Evolutionary conservation across 2,888 invertebrate species (phyloP), one percentile per base, ranked within the genome.

Genomic region (Ormyrus labotus): DNA sequence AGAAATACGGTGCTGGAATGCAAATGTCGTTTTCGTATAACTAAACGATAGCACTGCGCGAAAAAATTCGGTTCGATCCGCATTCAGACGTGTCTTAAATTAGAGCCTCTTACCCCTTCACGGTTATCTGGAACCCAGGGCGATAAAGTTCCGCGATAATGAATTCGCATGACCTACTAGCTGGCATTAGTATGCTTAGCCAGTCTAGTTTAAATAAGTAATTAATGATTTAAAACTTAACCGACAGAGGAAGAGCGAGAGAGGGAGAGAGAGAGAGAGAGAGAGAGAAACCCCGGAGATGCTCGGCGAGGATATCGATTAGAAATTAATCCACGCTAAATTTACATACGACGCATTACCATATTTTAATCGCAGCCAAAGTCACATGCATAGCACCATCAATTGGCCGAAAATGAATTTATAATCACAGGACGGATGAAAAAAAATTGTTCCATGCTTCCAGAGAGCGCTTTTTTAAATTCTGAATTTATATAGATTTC

Each of bases 91-190:
- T 19, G 80, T 65, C 48, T 80, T 80, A 80, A 80, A 80, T 80
- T 72, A 80, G 65, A 57, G 47, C 58, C 51, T 61, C 63, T 68
- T 68, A 53, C 57, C 34, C 34, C 34, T 57, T 63, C 48, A 5
- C 10, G 55, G 68, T 81, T 81, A 77, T 80, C 80, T 76, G 8
- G 2, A 48, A 48, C 47, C 67, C 79, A 10, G 10, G n/a, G 47
- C 53, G 80, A 77, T 81, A 77, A 77, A 76, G 68, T 77, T 77
- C 19, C 53, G 63, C 19, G 72, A 73, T 81, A 77, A 76, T 81
- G 80, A 81, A 81, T 81, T 81, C 80, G 47, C 63, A 81, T 73
- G 80, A 81, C 80, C 80, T 69, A 81, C 72, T 77, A 58, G 71
- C 61, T 75, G 64, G 48, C 63, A 68, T 73, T 73, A 73, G 72